Evolutionary conservation across 2,113 vertebrate genomes (phyloP).

Genomic region (Rallus limicola): DNA sequence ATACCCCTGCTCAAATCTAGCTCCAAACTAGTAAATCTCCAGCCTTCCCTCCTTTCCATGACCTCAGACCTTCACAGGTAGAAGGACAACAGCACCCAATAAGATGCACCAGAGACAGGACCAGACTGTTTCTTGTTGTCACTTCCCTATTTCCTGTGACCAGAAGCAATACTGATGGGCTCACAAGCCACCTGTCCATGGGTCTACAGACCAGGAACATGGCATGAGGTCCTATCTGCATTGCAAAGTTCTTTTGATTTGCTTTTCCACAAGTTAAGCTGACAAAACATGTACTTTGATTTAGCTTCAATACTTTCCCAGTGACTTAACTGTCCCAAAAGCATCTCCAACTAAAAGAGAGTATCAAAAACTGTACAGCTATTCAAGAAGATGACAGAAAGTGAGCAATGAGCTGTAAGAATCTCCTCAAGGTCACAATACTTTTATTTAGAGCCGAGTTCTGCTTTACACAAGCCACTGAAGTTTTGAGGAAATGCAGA

Average conservation of each 20-base stretch:
- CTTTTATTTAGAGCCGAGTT: background rate
- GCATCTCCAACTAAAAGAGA: background rate
- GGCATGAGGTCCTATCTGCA: background rate
- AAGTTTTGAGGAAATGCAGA: background rate
- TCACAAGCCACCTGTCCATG: background rate
- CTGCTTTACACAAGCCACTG: background rate
- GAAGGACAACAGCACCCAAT: background rate
- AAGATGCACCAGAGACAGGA: background rate
- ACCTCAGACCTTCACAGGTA: background rate
- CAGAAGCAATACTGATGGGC: background rate
- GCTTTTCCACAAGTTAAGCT: background rate
- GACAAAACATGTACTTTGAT: background rate
- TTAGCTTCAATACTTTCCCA: background rate
- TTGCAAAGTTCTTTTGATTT: background rate
- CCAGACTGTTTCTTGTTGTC: background rate
- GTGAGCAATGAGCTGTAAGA: background rate
- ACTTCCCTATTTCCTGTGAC: background rate
- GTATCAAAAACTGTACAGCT: background rate
- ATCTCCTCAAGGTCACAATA: background rate
- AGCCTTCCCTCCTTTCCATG: background rate
- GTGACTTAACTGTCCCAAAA: background rate
- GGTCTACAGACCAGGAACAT: background rate
- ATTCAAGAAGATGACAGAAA: background rate
- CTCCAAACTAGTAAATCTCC: background rate
- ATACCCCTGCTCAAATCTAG: background rate